Evolutionary conservation across 92 coral and sea anemone genomes (phyloP), one percentile per base, ranked within the genome.

Genomic region (Palythoa heliodiscus): DNA sequence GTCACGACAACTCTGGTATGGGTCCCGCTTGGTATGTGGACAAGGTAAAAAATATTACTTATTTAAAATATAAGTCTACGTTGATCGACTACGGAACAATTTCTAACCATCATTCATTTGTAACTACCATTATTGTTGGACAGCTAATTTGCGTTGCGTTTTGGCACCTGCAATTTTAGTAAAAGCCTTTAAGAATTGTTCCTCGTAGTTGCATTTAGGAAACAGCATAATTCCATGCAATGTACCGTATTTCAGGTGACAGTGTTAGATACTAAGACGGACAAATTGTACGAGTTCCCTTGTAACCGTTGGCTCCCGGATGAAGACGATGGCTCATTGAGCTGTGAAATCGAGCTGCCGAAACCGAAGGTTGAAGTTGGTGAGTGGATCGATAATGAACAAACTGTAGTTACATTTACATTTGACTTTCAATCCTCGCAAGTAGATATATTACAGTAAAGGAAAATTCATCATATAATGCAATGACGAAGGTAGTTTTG

Each of bases 221-320:
- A 43, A 43, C 48, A 0, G 1, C 48, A 43, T 14, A 19, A 71
- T 71, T 71, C 20, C 12, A 11, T 22, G 6, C 0, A 20, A 17
- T 48, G 60, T 52, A 25, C 19, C 24, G 12, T 60, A 2, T 69
- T 22, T 13, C 71, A 93, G 92, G 94, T 91, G 1, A 88, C 86
- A 24, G 90, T 91, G 4, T 91, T 86, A 11, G 93, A 89, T 63
- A 86, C 87, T n/a, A 90, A 93, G 55, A 90, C 90, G 55, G 86
- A 91, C 8, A 87, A 91, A 47, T 81, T 83, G 80, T 93, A 88
- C 73, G 88, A 84, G 61, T 95, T 95, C 74, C 89, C 92, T 19
- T 92, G 98, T 71, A 86, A 92, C 43, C 94, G 95, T 83, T 95
- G 98, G 98, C 83, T 95, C 69, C 93, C 86, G 22, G 91, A 91